Evolutionary conservation across 2,113 vertebrate genomes (phyloP), one percentile per base, ranked within the genome.

Genomic region (Protobothrops mucrosquamatus): DNA sequence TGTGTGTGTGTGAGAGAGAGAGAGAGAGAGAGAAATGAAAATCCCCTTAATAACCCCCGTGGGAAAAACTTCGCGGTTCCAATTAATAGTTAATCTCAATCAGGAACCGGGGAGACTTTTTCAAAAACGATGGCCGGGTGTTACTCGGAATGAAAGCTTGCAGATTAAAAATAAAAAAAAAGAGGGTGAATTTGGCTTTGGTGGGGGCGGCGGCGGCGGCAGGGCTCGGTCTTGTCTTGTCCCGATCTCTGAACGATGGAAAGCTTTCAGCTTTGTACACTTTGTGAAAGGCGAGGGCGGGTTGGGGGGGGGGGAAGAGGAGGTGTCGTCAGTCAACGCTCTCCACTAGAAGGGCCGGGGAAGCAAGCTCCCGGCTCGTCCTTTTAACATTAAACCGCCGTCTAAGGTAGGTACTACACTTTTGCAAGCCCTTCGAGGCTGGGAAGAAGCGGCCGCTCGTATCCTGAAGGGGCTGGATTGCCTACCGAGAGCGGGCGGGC

Each of bases 251-350:
- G 94, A 93, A 95, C 95, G 92, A 24, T 54, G 91, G 89, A 92
- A 94, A 95, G 87, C 92, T 95, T 96, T 94, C 11, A 96, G 97
- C 97, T 97, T 97, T 97, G 96, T 97, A 97, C 95, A 94, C 95
- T 96, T 96, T 93, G 96, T 96, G 96, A 94, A 93, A 94, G 95
- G 94, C 95, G 93, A 43, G 85, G 92, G 57, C 91, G 93, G 93
- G 88, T 86, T 34, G 95, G 94, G 95, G 91, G 89, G 92, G 3
- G 29, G 22, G 3, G 46, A 89, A 46, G 93, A 93, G 91, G 93
- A 6, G 29, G 48, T 69, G 91, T 92, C 81, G 89, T 92, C 90
- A 94, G 95, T 89, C 64, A 69, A 96, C 94, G 92, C 96, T 93
- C 95, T 97, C 96, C 96, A 94, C 96, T 39, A 29, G 97, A 97